phyloP scores from a whole-genome alignment of 2,797 vertebrate species.

The Chaetophractus vellerosus region DNA sequence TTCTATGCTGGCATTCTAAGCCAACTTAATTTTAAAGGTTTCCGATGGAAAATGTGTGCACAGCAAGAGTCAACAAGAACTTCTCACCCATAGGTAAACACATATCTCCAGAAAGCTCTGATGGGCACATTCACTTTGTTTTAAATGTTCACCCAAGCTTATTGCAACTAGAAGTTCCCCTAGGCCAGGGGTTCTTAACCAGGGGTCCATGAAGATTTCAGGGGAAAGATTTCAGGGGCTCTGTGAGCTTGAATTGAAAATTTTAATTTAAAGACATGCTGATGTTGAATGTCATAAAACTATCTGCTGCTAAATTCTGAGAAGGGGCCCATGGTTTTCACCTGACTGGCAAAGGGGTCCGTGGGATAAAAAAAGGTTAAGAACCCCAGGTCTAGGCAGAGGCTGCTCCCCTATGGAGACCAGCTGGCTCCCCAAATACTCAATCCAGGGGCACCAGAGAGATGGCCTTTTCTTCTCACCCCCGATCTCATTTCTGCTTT shows the following conservation, averaged over 20 bases:
- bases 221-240: too few relatives aligned
- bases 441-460: neutral
- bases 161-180: neutral
- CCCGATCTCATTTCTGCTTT: too few relatives aligned
- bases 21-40: conserved; percentile 2
- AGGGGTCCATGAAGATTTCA: too few relatives aligned
- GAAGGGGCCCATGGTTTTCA: too few relatives aligned
- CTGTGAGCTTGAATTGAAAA: too few relatives aligned
- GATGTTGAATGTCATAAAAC: too few relatives aligned
- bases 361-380: too few relatives aligned
- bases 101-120: neutral
- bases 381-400: neutral
- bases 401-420: neutral
- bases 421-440: neutral
- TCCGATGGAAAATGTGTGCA: conserved; percentile 22
- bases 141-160: neutral
- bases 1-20: conserved; percentile 30
- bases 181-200: too few relatives aligned
- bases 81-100: conserved; percentile 26
- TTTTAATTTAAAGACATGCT: too few relatives aligned
- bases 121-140: neutral
- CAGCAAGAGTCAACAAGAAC: conserved; percentile 46
- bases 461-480: accelerated
- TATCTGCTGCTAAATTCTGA: too few relatives aligned
- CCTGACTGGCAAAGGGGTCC: too few relatives aligned